A percentile compares a stretch with the other conserved stretches of the same genome.
Evolutionary conservation across 2,888 invertebrate species (phyloP).

Genomic region (Oligia strigilis): DNA sequence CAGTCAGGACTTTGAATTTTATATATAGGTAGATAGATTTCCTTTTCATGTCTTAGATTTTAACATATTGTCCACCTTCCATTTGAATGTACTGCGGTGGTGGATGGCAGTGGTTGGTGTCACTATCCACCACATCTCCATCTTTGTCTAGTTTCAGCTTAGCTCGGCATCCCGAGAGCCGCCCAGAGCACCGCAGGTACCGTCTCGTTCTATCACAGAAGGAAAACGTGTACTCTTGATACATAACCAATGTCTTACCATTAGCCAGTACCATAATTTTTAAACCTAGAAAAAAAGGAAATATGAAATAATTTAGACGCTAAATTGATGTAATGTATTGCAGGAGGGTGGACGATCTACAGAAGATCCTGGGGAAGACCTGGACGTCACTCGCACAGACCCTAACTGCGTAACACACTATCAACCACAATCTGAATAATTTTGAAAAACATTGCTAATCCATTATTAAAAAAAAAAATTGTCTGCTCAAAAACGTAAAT

Average conservation of each 20-base stretch:
- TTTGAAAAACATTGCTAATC: not conserved
- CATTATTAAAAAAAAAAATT: not conserved
- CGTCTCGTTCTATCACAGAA: slow-evolving; percentile 30
- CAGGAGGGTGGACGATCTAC: not conserved
- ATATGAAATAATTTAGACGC: not conserved
- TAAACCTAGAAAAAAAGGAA: slow-evolving; percentile 9
- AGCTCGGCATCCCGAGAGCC: slow-evolving; percentile 51
- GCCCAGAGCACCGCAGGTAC: slow-evolving; percentile 46
- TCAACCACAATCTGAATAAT: no score
- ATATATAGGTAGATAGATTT: no score
- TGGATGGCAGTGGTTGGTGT: slow-evolving; percentile 72
- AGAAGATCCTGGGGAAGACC: not conserved
- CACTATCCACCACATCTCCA: slow-evolving; percentile 58
- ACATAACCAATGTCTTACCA: slow-evolving; percentile 37
- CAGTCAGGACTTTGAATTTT: no score
- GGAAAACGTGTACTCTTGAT: slow-evolving; percentile 49
- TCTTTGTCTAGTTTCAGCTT: slow-evolving; percentile 50
- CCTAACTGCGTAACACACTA: no score
- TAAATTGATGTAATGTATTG: not conserved
- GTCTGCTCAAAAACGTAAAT: not conserved
- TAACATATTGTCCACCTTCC: slow-evolving; percentile 30
- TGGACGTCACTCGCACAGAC: no score
- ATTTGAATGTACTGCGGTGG: slow-evolving; percentile 64
- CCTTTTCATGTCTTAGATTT: slow-evolving; percentile 23
- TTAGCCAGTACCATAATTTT: slow-evolving; percentile 29